Evolutionary conservation across 2,113 vertebrate species (phyloP), one percentile per base, ranked within the genome.

Genomic region (Megaceryle maxima): DNA sequence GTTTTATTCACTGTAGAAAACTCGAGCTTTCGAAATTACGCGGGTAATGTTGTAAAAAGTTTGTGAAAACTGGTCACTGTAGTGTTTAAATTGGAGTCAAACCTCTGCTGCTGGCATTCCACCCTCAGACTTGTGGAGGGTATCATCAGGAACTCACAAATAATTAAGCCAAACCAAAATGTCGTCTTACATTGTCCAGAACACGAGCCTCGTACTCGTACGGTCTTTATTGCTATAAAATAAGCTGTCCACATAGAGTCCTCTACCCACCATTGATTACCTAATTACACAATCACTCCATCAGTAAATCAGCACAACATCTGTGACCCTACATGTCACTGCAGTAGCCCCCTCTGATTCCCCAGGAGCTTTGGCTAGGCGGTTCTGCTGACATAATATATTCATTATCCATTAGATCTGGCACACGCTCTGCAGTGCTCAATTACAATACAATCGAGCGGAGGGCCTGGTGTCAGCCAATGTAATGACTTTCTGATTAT

Each of bases 401-500:
- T 98, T 98, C 98, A 98, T 98, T 98, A 98, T 97, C 98, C 98
- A 98, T 98, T 98, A 98, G 98, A 97, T 97, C 97, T 98, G 98
- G 98, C 98, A 98, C 97, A 96, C 68, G 94, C 97, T 97, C 94
- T 90, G 97, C 96, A 89, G 96, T 98, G 98, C 99, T 99, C 99
- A 99, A 99, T 99, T 99, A 99, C 98, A 97, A 96, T 95, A 98
- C 98, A 98, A 98, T 98, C 98, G 96, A 98, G 97, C 88, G 31
- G 93, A 74, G 98, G 97, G 98, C 98, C 98, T 97, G 96, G 98
- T 99, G 98, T 98, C 97, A 98, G 99, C 98, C 98, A 95, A 97
- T 98, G 98, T 99, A 99, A 99, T 99, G 99, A 99, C 99, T 98
- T 99, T 99, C 98, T 99, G 99, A 99, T 99, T 99, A 99, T 99